These are phyloP conservation scores for Malaclemys terrapin DNA, from an alignment of 2,113 vertebrate species.

Conservation along the genomic window DNA sequence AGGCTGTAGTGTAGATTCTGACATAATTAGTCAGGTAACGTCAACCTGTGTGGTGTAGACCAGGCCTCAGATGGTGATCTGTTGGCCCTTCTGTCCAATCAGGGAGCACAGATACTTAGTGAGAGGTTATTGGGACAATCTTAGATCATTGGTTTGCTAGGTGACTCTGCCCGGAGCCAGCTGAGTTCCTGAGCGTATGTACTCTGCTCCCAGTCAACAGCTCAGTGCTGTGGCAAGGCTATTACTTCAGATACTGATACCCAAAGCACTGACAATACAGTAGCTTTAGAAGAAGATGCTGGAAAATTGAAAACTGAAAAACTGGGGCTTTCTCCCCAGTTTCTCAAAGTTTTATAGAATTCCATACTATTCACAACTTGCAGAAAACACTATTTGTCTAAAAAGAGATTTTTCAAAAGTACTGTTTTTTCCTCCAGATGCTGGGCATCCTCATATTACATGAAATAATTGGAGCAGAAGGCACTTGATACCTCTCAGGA, in stretches of 20 bases:
- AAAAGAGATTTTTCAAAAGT: neutral
- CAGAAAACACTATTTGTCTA: neutral
- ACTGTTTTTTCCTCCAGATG: neutral
- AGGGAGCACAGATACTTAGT: neutral
- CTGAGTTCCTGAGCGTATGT: neutral
- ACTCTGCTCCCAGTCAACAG: neutral
- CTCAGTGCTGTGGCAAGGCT: neutral
- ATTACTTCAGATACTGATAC: neutral
- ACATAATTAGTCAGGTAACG: too few species aligned
- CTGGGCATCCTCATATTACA: neutral
- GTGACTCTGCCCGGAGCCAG: neutral
- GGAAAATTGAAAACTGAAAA: neutral
- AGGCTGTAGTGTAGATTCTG: too few species aligned
- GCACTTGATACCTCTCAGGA: neutral
- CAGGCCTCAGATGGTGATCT: neutral
- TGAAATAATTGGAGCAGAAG: neutral
- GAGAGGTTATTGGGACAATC: neutral
- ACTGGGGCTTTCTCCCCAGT: neutral
- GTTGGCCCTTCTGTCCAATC: neutral
- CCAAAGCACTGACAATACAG: neutral
- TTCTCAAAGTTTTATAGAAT: rapidly evolving
- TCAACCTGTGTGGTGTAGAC: too few species aligned
- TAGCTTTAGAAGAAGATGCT: neutral
- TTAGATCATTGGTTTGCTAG: neutral
- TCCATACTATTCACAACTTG: neutral